These are phyloP conservation scores for Carcina quercana DNA, from an alignment of 2,888 invertebrate genomes.

Conservation along the genomic window DNA sequence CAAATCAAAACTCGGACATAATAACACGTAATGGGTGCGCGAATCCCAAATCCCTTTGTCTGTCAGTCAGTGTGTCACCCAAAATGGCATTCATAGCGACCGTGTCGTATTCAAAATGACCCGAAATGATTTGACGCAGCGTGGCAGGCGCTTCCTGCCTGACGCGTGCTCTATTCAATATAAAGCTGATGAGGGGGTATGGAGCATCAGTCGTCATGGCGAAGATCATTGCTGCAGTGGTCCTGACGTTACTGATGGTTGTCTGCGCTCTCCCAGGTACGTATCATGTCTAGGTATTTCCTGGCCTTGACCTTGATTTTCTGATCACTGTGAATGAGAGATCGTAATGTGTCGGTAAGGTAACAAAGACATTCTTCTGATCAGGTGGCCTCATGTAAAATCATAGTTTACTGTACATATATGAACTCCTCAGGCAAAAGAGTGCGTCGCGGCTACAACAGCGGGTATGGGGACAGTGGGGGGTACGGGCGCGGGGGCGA, in stretches of 20 bases:
- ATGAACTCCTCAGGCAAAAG: slow-evolving; percentile 26
- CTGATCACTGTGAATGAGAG: too few species aligned
- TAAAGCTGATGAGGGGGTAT: slow-evolving; percentile 1
- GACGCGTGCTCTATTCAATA: too few species aligned
- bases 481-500: slow-evolving; percentile 31
- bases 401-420: too few species aligned
- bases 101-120: slow-evolving; percentile 6
- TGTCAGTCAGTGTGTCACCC: slow-evolving; percentile 13
- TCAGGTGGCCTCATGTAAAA: too few species aligned
- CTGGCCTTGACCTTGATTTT: too few species aligned
- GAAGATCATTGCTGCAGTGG: slow-evolving; percentile 5
- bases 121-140: slow-evolving; percentile 13
- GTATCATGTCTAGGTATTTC: slow-evolving; percentile 6
- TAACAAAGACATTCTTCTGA: too few species aligned
- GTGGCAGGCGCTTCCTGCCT: slow-evolving; percentile 7
- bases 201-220: slow-evolving; percentile 11
- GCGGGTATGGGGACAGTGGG: slow-evolving; percentile 20
- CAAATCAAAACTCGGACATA: background rate
- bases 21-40: slow-evolving; percentile 1
- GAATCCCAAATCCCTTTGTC: slow-evolving; percentile 9
- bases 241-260: slow-evolving; percentile 13
- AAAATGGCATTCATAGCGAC: slow-evolving; percentile 11
- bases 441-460: slow-evolving; percentile 35
- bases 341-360: too few species aligned
- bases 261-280: slow-evolving; percentile 22